These are phyloP conservation scores for Hippolais icterina DNA, from an alignment of 2,113 vertebrate genomes.

Conservation along the genomic window DNA sequence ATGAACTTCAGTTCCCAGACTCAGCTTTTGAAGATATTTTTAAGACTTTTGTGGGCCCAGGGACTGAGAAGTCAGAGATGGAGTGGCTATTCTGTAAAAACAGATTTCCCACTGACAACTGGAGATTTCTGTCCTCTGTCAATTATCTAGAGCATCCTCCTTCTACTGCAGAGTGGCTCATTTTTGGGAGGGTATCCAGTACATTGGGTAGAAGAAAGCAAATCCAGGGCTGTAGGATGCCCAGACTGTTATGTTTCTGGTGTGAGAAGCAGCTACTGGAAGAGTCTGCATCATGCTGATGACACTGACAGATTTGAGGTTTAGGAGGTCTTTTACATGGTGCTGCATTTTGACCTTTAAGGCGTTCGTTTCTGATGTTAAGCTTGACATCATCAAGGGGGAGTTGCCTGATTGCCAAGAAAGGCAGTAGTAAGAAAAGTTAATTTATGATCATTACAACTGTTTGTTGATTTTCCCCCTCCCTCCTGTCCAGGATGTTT, in stretches of 20 bases:
- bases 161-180: neutral
- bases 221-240: neutral
- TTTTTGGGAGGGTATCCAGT: neutral
- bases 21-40: neutral
- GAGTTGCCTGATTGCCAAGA: accelerated
- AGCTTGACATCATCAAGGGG: neutral
- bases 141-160: accelerated
- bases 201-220: neutral
- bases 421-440: neutral
- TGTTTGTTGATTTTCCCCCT: neutral
- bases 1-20: neutral
- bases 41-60: neutral
- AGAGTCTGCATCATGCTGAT: neutral
- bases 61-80: neutral
- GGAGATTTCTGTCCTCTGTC: neutral
- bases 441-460: neutral
- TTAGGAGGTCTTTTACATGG: neutral
- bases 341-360: neutral
- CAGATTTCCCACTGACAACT: neutral
- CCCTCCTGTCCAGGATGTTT: neutral
- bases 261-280: neutral
- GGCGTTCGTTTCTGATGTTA: neutral
- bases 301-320: neutral
- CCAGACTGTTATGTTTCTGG: neutral
- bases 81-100: neutral